Percentiles rank a stretch among this genome's conserved stretches.
Conservation (phyloP, 2,888 invertebrate species). For the Cryptus viduatorius region DNA sequence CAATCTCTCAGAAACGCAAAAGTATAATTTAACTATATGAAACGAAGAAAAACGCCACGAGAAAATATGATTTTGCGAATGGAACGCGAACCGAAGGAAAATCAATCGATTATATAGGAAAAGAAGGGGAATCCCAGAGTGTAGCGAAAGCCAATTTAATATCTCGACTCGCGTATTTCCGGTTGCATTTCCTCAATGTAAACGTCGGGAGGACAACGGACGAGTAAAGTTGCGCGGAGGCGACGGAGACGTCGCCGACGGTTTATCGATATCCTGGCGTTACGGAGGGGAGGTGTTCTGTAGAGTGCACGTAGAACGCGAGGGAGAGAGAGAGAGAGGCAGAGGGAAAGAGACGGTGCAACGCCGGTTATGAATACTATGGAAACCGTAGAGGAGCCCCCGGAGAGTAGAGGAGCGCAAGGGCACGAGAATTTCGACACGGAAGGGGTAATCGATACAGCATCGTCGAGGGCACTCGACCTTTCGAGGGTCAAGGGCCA, state of each 20-base stretch:
- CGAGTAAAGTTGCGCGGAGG: neutral
- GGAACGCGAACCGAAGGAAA: neutral
- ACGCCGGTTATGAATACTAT: conserved; percentile 14
- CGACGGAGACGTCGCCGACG: conserved; percentile 5
- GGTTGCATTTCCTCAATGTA: conserved; percentile 8
- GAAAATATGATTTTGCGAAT: neutral
- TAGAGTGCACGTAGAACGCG: neutral
- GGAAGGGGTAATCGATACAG: conserved; percentile 66
- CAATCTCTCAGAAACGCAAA: conserved; percentile 4
- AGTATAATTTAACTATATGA: neutral
- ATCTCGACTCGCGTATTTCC: conserved; percentile 20
- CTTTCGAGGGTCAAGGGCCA: conserved; percentile 72
- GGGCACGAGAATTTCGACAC: conserved; percentile 57
- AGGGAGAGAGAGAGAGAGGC: too few relatives aligned
- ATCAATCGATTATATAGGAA: conserved; percentile 15
- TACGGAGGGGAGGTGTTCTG: neutral
- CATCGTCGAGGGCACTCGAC: conserved; percentile 61
- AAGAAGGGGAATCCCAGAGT: neutral
- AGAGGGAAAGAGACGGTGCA: neutral
- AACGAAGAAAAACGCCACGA: neutral
- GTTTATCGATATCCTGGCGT: conserved; percentile 42
- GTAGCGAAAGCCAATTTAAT: neutral
- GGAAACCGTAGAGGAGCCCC: neutral
- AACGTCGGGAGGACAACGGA: neutral
- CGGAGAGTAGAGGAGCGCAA: conserved; percentile 19